phyloP scores from a whole-genome alignment of 1,140 invertebrate genomes.

The Formica exsecta region DNA sequence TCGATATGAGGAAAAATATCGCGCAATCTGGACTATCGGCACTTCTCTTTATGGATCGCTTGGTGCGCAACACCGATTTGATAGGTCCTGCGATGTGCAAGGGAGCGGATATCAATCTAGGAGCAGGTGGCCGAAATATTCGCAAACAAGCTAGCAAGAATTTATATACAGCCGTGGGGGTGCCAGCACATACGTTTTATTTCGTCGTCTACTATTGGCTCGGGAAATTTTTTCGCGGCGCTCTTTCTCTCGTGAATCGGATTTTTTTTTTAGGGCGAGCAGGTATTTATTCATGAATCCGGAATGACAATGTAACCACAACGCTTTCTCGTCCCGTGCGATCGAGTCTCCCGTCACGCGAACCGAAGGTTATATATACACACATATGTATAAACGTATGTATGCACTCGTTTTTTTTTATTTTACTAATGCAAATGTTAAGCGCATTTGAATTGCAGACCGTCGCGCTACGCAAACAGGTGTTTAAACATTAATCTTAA shows the following conservation, averaged over 20 bases:
- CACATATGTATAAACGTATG: too few relatives aligned
- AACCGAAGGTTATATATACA: conserved; percentile 34
- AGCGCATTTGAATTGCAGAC: conserved; percentile 69
- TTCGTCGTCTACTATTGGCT: conserved; percentile 72
- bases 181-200: conserved; percentile 52
- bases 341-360: conserved; percentile 49
- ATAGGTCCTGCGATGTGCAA: conserved; percentile 55
- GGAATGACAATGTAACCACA: conserved; percentile 69
- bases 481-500: conserved; percentile 53
- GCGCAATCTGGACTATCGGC: conserved; percentile 48
- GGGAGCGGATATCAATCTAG: conserved; percentile 72
- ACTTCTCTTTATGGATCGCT: conserved; percentile 51
- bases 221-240: conserved; percentile 59
- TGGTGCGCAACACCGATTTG: conserved; percentile 54
- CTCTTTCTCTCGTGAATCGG: background rate
- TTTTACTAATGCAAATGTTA: conserved; percentile 65
- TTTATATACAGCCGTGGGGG: conserved; percentile 66
- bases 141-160: conserved; percentile 69
- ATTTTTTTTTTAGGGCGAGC: conserved; percentile 29
- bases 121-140: conserved; percentile 73
- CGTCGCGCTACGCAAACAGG: conserved; percentile 37
- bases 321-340: conserved; percentile 59
- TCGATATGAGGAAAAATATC: conserved; percentile 46
- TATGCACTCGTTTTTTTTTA: background rate
- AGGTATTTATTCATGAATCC: conserved; percentile 76